Percentiles rank a stretch among this genome's conserved stretches.
phyloP scores from a whole-genome alignment of 2,113 vertebrate species.

The Phalacrocorax carbo region DNA sequence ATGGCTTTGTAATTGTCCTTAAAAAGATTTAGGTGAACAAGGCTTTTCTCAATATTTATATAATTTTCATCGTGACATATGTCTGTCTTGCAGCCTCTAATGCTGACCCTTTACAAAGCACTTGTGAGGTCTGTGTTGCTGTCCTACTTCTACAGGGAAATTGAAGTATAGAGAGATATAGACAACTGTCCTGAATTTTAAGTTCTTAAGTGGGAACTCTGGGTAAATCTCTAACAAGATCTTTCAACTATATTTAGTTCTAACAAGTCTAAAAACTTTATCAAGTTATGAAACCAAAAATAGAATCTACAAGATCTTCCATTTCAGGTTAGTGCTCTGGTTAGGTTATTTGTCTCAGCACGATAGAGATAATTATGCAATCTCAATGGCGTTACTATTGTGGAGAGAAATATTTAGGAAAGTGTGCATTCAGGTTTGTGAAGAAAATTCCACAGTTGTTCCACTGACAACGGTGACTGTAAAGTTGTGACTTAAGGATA shows the following conservation, averaged over 20 bases:
- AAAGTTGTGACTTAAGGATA: background rate
- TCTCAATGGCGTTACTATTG: background rate
- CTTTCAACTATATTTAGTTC: background rate
- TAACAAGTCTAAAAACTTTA: background rate
- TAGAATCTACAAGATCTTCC: background rate
- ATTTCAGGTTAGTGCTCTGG: background rate
- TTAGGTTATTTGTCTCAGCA: background rate
- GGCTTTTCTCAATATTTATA: background rate
- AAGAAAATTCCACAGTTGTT: background rate
- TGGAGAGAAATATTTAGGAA: background rate
- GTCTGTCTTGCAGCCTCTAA: background rate
- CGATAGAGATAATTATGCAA: background rate
- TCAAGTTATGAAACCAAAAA: background rate
- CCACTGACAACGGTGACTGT: background rate
- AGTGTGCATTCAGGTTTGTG: background rate
- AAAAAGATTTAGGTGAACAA: background rate
- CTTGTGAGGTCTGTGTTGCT: background rate
- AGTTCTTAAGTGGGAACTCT: background rate
- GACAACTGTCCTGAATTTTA: background rate
- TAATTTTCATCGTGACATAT: background rate
- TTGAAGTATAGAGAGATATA: background rate
- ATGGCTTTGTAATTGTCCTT: background rate
- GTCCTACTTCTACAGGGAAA: background rate
- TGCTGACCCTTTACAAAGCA: background rate
- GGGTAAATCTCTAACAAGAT: background rate